Evolutionary conservation across 2,888 invertebrate genomes (phyloP).

Genomic region (Leistus spinibarbis): DNA sequence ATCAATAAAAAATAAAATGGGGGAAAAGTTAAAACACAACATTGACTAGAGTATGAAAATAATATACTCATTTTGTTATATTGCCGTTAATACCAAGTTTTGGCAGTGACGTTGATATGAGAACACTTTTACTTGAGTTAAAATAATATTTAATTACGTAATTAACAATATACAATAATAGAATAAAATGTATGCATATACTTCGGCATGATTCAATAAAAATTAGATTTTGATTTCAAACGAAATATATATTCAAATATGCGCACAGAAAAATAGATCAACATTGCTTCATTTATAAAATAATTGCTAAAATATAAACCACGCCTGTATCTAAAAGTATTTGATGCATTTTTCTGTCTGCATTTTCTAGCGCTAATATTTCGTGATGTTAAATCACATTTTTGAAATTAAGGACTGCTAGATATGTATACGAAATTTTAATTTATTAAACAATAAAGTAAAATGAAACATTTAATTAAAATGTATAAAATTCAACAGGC

Average conservation of each 20-base stretch:
- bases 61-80: neutral
- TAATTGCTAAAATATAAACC: too few species aligned
- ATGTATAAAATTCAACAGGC: neutral
- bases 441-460: neutral
- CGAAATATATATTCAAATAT: too few species aligned
- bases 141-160: neutral
- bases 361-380: too few species aligned
- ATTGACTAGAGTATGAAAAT: neutral
- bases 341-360: too few species aligned
- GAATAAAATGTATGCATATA: neutral
- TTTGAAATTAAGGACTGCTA: too few species aligned
- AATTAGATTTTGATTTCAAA: neutral
- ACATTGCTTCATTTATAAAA: too few species aligned
- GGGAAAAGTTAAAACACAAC: neutral
- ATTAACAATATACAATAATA: neutral
- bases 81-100: neutral
- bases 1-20: neutral
- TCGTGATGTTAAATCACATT: too few species aligned
- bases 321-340: too few species aligned
- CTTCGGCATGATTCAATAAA: neutral
- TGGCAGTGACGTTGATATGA: neutral
- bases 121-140: neutral
- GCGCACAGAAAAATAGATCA: too few species aligned
- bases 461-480: neutral
- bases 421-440: neutral